A percentile compares a stretch with the other conserved stretches of the same genome.
These are phyloP conservation scores for Hemithea aestivaria DNA, from an alignment of 2,888 invertebrate genomes.

Conservation along the genomic window DNA sequence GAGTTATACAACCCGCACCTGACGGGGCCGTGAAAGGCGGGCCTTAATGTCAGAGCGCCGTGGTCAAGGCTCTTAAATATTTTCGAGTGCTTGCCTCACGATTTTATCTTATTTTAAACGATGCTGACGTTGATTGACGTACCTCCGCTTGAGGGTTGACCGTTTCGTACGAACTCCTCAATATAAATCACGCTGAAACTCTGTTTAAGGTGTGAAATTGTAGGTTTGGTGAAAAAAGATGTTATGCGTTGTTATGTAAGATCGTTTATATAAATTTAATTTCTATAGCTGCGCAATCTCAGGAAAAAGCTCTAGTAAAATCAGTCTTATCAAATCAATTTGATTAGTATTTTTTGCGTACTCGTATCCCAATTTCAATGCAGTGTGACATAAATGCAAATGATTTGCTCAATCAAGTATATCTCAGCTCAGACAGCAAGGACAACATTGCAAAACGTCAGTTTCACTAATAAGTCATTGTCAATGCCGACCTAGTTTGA, in stretches of 20 bases:
- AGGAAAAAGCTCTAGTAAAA: too few species aligned
- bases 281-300: too few species aligned
- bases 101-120: constrained; percentile 46
- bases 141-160: constrained; percentile 10
- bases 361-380: too few species aligned
- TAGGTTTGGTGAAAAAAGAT: too few species aligned
- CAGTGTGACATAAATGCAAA: too few species aligned
- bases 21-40: constrained; percentile 73
- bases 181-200: neutral
- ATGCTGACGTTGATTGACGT: constrained; percentile 40
- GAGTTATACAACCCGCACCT: constrained; percentile 74
- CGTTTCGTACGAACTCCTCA: constrained; percentile 4
- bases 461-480: constrained; percentile 22
- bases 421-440: constrained; percentile 10
- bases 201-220: neutral
- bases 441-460: constrained; percentile 17
- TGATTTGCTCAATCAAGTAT: constrained; percentile 12
- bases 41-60: constrained; percentile 70
- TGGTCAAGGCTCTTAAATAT: constrained; percentile 70
- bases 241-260: too few species aligned
- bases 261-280: too few species aligned
- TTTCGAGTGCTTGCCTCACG: constrained; percentile 62
- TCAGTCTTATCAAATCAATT: too few species aligned
- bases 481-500: constrained; percentile 19
- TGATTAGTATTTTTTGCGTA: too few species aligned